Evolutionary conservation across 2,113 vertebrate genomes (phyloP), one percentile per base, ranked within the genome.

Genomic region (Archocentrus centrarchus): DNA sequence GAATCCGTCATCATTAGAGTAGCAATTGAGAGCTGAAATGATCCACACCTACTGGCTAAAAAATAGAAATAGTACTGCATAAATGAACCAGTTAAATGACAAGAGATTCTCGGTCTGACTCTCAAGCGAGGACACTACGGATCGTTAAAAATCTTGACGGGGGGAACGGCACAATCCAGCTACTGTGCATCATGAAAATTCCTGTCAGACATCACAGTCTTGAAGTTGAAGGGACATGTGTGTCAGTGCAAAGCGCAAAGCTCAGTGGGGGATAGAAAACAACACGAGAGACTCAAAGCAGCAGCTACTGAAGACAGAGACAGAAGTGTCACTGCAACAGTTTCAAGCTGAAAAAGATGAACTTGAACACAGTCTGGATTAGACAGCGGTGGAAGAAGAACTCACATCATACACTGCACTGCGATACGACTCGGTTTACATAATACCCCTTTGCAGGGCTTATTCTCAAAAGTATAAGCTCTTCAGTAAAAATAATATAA

Each of bases 141-240:
- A 89, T 85, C 59, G 35, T 82, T 44, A 80, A 78, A 88, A 77
- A 73, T 58, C 63, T 60, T 24, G 64, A 84, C 55, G 39, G 47
- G 87, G 87, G 77, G 66, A 87, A 62, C n/a, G 70, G 24, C 18
- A 62, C 35, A 59, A 70, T 82, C 35, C 61, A 81, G 15, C 62
- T 62, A 53, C 44, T 59, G 35, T 84, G 70, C 53, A 81, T 61
- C 75, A 73, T 77, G 73, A 37, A 87, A 66, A 75, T 57, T 59
- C 75, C 84, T 85, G 77, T 91, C 86, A 92, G 57, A 66, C 68
- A 81, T 80, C 87, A 86, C 53, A 85, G 70, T 68, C 75, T 88
- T 84, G 62, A 81, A 80, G 60, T 81, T 87, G 41, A 90, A 76
- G 77, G 77, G 82, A 91, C 79, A 60, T 59, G 59, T 78, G 83